These are phyloP conservation scores for Chrysaora quinquecirrha DNA, from an alignment of 30 jellyfish, hydroid and myxozoan species.

Conservation along the genomic window DNA sequence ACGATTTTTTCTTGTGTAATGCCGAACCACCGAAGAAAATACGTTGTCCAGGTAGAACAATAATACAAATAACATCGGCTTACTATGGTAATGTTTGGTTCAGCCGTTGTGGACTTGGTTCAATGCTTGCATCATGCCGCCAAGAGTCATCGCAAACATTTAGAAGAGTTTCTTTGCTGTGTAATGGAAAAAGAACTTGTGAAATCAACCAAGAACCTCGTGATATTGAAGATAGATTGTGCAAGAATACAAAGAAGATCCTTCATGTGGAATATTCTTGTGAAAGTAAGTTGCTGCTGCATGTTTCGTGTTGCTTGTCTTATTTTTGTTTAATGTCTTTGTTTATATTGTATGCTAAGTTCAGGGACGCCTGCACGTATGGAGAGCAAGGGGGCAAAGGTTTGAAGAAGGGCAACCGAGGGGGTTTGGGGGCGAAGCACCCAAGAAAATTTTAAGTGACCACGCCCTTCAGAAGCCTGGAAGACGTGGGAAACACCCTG, in stretches of 20 bases:
- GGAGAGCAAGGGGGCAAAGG: no score
- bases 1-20: constrained; percentile 46
- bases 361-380: no score
- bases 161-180: constrained; percentile 12
- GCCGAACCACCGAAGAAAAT: constrained; percentile 14
- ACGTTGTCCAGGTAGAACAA: constrained; percentile 25
- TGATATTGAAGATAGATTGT: constrained; percentile 13
- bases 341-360: no score
- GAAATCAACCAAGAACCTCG: not conserved
- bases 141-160: constrained; percentile 45
- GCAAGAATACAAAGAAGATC: not conserved
- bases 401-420: no score
- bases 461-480: no score
- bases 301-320: no score
- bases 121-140: constrained; percentile 38
- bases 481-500: no score
- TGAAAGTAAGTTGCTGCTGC: constrained; percentile 69
- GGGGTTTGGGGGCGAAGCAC: no score
- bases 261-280: constrained; percentile 70
- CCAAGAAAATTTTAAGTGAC: no score
- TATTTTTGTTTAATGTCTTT: no score
- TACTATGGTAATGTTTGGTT: constrained; percentile 73
- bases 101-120: constrained; percentile 76
- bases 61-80: constrained; percentile 47
- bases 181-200: constrained; percentile 59